Percentiles rank a stretch among this genome's conserved stretches.
phyloP scores from a whole-genome alignment of 1,140 invertebrate genomes.

The Ceratitis capitata region DNA sequence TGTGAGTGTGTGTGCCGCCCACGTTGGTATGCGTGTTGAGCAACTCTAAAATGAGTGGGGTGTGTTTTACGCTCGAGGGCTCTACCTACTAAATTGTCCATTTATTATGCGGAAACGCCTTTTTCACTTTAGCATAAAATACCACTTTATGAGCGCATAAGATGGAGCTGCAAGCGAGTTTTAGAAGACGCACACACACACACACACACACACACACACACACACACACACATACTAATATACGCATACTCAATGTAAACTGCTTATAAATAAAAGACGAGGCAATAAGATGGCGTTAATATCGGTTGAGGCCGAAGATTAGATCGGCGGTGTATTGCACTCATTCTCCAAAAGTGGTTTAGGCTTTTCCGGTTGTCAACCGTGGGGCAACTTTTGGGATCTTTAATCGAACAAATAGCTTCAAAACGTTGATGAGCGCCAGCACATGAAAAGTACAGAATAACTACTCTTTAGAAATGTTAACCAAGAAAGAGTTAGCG shows the following conservation, averaged over 20 bases:
- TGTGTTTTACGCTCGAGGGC: constrained; percentile 23
- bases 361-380: too few relatives aligned
- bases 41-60: constrained; percentile 33
- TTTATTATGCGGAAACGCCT: constrained; percentile 40
- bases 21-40: background rate
- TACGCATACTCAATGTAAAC: background rate
- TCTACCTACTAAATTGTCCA: constrained; percentile 35
- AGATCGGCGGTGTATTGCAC: too few relatives aligned
- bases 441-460: too few relatives aligned
- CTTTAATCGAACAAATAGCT: too few relatives aligned
- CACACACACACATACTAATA: background rate
- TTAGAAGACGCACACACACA: background rate
- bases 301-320: too few relatives aligned
- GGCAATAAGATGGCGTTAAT: too few relatives aligned
- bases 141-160: background rate
- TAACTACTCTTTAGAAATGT: too few relatives aligned
- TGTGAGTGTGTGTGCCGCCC: background rate
- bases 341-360: too few relatives aligned
- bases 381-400: too few relatives aligned
- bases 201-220: background rate
- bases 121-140: constrained; percentile 39
- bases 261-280: background rate
- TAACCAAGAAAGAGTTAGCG: too few relatives aligned
- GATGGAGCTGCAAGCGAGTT: background rate
- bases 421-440: too few relatives aligned